Conservation (phyloP, 2,113 vertebrate species). For the Tor tambroides region DNA sequence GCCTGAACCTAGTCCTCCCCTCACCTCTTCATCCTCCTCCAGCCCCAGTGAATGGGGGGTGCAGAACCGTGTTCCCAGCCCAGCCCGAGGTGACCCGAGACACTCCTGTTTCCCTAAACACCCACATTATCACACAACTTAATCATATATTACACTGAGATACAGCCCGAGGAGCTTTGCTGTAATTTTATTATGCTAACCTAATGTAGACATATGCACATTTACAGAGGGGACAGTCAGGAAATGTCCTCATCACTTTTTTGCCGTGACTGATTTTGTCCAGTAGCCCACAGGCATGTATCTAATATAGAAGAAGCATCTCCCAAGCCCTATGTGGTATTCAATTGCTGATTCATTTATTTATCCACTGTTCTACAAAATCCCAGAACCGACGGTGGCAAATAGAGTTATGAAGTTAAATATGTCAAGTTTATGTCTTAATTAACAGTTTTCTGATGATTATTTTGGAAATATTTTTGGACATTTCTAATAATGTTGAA, state of each 20-base stretch:
- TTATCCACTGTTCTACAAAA: not conserved
- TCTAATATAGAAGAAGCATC: not conserved
- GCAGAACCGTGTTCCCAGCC: slow-evolving; percentile 71
- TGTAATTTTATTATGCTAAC: not conserved
- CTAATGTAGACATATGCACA: not conserved
- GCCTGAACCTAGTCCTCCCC: slow-evolving; percentile 76
- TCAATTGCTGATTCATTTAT: not conserved
- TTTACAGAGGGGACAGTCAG: not conserved
- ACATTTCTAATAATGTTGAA: not conserved
- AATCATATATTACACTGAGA: not conserved
- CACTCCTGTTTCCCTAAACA: not conserved
- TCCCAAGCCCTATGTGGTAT: not conserved
- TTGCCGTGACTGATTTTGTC: not conserved
- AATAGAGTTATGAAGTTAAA: not conserved
- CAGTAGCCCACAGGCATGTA: not conserved
- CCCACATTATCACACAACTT: not conserved
- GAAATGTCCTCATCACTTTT: not conserved
- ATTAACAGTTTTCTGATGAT: not conserved
- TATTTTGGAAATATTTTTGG: not conserved
- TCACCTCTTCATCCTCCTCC: slow-evolving; percentile 78
- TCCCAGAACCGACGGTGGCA: not conserved
- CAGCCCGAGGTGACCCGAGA: slow-evolving; percentile 64
- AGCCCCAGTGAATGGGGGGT: slow-evolving; percentile 78
- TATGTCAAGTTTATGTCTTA: not conserved
- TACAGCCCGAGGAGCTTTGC: not conserved